Evolutionary conservation across 1,140 invertebrate genomes (phyloP).

Genomic region (Anthonomus grandis): DNA sequence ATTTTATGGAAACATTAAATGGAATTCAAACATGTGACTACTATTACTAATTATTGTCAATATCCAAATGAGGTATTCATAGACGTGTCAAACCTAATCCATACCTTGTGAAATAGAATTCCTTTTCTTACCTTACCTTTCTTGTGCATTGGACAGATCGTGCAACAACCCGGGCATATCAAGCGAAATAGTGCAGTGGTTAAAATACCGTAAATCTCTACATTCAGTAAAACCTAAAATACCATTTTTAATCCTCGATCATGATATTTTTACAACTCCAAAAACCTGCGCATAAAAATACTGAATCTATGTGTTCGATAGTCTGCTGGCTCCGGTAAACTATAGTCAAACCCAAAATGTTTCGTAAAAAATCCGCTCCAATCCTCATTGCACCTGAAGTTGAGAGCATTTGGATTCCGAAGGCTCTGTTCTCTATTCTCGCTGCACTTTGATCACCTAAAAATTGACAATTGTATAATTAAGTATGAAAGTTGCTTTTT

Average conservation of each 20-base stretch:
- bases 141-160: conserved; percentile 65
- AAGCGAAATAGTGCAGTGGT: conserved; percentile 67
- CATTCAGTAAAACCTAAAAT: conserved; percentile 79
- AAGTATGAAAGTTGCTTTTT: too few relatives aligned
- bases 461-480: background rate
- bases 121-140: too few relatives aligned
- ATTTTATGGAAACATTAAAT: too few relatives aligned
- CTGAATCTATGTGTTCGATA: background rate
- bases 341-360: conserved; percentile 28
- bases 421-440: conserved; percentile 50
- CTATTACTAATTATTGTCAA: too few relatives aligned
- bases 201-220: conserved; percentile 91
- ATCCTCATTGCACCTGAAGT: conserved; percentile 91
- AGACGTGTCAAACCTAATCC: too few relatives aligned
- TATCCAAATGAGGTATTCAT: too few relatives aligned
- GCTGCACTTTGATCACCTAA: conserved; percentile 9
- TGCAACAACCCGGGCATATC: conserved; percentile 81
- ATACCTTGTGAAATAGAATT: too few relatives aligned
- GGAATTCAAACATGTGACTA: too few relatives aligned
- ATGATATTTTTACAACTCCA: background rate
- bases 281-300: conserved; percentile 9
- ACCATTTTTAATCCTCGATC: background rate
- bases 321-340: conserved; percentile 7
- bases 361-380: conserved; percentile 83
- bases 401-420: conserved; percentile 89